Conservation (phyloP, 2,113 vertebrate species). For the Cephalopholis sonnerati region DNA sequence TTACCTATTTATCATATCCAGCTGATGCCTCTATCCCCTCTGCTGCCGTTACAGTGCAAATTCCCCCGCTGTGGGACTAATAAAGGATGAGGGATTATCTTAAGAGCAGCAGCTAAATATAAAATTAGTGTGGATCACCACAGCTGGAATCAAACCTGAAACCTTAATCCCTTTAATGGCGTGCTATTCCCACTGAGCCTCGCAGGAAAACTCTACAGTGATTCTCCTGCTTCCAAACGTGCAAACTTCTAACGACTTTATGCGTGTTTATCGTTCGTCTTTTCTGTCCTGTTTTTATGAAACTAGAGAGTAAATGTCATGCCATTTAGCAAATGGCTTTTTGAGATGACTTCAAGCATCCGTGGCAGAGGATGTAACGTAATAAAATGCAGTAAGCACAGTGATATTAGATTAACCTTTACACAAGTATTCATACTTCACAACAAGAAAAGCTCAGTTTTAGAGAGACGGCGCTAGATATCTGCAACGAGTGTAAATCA, state of each 20-base stretch:
- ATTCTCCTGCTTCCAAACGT: neutral
- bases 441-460: neutral
- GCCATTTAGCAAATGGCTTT: neutral
- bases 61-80: no score
- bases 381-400: slow-evolving; percentile 1
- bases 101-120: neutral
- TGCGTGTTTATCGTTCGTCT: neutral
- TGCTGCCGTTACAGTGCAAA: no score
- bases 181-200: neutral
- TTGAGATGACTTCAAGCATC: neutral
- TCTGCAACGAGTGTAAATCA: neutral
- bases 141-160: neutral
- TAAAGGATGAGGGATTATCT: no score
- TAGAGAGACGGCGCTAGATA: neutral
- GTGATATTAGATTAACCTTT: slow-evolving; percentile 18
- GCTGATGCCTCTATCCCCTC: no score
- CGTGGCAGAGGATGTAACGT: neutral
- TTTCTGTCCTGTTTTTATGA: neutral
- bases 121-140: neutral
- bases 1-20: no score
- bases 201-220: neutral
- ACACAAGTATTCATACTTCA: neutral
- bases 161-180: neutral
- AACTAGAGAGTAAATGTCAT: slow-evolving; percentile 23
- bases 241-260: neutral